phyloP scores from a whole-genome alignment of 1,140 invertebrate genomes.

The Aphis gossypii region DNA sequence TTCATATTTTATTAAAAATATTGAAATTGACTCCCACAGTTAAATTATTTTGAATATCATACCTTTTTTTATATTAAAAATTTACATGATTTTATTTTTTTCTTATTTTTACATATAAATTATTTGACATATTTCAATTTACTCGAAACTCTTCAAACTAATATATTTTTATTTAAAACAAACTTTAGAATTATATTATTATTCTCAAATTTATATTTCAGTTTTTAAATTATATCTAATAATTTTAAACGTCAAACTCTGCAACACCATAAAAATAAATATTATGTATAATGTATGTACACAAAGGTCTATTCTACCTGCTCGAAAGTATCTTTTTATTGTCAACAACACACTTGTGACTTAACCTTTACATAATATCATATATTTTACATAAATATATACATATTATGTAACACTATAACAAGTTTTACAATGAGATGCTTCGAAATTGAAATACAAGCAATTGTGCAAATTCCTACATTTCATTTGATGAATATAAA shows the following conservation, averaged over 20 bases:
- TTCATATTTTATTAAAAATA: background rate
- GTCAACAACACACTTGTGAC: background rate
- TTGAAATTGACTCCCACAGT: background rate
- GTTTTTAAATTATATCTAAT: background rate
- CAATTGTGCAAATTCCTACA: background rate
- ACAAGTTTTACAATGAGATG: background rate
- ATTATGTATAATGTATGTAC: background rate
- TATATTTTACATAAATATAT: background rate
- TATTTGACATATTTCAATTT: background rate
- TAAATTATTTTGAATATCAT: background rate
- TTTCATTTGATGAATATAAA: background rate
- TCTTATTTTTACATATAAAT: background rate
- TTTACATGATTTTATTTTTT: background rate
- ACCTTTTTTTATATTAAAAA: background rate
- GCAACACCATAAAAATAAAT: background rate
- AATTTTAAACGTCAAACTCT: background rate
- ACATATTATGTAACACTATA: background rate
- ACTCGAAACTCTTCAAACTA: background rate
- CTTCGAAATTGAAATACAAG: background rate
- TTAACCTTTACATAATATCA: background rate
- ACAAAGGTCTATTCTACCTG: background rate
- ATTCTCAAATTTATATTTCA: background rate
- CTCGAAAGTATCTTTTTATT: background rate
- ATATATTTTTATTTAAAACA: background rate
- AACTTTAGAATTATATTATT: background rate